Evolutionary conservation across 2,888 invertebrate genomes (phyloP), one percentile per base, ranked within the genome.

Genomic region (Drosophila ezoana): DNA sequence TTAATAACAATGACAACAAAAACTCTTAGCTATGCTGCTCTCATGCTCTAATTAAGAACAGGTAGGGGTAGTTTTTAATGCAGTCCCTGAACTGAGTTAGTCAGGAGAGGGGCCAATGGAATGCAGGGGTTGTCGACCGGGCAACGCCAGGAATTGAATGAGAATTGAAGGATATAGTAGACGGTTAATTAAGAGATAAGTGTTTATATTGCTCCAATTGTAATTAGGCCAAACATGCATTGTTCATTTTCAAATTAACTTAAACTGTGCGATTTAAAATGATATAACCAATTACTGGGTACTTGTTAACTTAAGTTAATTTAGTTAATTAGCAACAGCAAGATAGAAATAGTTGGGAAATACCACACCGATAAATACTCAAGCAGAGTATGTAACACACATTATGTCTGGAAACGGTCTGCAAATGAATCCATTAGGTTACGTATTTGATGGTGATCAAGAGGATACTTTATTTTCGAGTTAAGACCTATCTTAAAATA

Each of bases 101-200:
- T 28, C 8, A 28, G 28, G 8, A 5, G 5, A 28, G 28, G 28
- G 28, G 28, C 2, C 8, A 8, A 8, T 8, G 28, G 28, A 23
- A 23, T 8, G 28, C 28, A 28, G 28, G 28, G 28, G 28, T 23
- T 28, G 28, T 33, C 11, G 11, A 33, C 11, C 43, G 8, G 4
- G 16, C 9, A 40, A 13, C 16, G 33, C 11, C 6, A 37, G 6
- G 4, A 37, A 11, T 40, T 16, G 10, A 40, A 16, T n/a, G 40
- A 45, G 32, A 35, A 40, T 20, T 32, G 18, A 37, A 16, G 23
- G 10, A 33, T 28, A 23, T 51, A 38, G 44, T 32, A 67, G 38
- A 57, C 56, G 76, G 56, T 52, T 57, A 75, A 75, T 79, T 79
- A 64, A 71, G 41, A 40, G 49, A 58, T 62, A 75, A 59, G 32